Base-by-base conservation (phyloP, 1,140 invertebrate species). In the Aradophagus sp. region DNA sequence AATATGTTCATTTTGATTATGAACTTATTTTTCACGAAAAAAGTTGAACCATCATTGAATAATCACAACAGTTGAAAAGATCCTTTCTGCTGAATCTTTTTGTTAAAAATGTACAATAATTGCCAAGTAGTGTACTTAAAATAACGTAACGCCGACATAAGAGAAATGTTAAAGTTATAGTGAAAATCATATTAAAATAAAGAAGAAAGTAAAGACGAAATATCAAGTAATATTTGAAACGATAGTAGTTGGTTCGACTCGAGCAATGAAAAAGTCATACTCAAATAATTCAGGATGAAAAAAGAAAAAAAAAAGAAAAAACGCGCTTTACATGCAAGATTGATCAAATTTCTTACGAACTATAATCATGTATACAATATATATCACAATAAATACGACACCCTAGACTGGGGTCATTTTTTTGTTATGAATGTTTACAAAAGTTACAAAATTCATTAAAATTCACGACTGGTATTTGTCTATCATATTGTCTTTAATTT, bases 381-480 rank as follows among this genome's bases (percentile, higher is more conserved):
- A 70, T 70, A 70, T 70, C 58, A 70, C 67, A 70, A 63, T 70
- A 70, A 70, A 63, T 58, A 63, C 27, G 58, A 52, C 58, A 39
- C 17, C 35, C 19, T 1, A 62, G 26, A 0, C 38, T 2, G 32
- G 11, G 38, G 52, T 26, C 58, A 63, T 48, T 5, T 56, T 47
- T 26, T 31, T 56, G 12, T 70, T 63, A 4, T 53, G 11, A 48
- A 16, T 38, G 8, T 31, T 41, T 47, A 55, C 6, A 48, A 66
- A 41, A 47, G 17, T 48, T 56, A 65, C 62, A 48, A 27, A 5
- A 5, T 4, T 23, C n/a, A n/a, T n/a, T n/a, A n/a, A n/a, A n/a
- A n/a, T n/a, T n/a, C n/a, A n/a, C n/a, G n/a, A n/a, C n/a, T n/a
- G n/a, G n/a, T 34, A 12, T 26, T 52, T 34, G 5, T 31, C 11